These are phyloP conservation scores for Eulemur coronatus DNA, from an alignment of 2,797 vertebrate genomes.

Conservation along the genomic window DNA sequence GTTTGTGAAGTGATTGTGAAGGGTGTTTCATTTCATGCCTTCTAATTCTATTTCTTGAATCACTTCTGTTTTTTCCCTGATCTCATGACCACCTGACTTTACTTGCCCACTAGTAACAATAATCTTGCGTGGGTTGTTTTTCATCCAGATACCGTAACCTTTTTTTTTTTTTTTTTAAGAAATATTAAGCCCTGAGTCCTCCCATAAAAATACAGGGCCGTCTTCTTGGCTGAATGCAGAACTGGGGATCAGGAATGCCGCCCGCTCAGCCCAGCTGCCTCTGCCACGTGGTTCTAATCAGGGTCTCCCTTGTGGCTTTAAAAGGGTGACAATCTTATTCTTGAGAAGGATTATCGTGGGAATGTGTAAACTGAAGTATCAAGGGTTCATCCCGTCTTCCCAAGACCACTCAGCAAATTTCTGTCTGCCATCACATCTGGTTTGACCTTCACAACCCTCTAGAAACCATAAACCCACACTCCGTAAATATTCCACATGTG, in stretches of 20 bases:
- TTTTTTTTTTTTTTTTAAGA: not conserved
- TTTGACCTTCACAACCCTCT: not conserved
- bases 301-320: not conserved
- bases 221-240: not conserved
- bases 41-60: not conserved
- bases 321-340: slow-evolving; percentile 39
- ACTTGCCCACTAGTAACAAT: not conserved
- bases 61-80: not conserved
- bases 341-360: slow-evolving; percentile 42
- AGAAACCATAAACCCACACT: not conserved
- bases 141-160: not conserved
- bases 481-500: not conserved
- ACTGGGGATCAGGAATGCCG: not conserved
- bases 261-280: not conserved
- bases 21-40: not conserved
- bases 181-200: not conserved
- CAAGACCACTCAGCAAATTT: not conserved
- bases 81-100: not conserved
- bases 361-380: slow-evolving; percentile 12
- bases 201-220: not conserved
- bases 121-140: not conserved
- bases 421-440: not conserved
- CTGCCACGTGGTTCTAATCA: not conserved
- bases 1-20: not conserved
- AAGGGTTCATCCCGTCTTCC: not conserved